phyloP scores from a whole-genome alignment of 2,888 invertebrate genomes.

The Tribolium freemani region DNA sequence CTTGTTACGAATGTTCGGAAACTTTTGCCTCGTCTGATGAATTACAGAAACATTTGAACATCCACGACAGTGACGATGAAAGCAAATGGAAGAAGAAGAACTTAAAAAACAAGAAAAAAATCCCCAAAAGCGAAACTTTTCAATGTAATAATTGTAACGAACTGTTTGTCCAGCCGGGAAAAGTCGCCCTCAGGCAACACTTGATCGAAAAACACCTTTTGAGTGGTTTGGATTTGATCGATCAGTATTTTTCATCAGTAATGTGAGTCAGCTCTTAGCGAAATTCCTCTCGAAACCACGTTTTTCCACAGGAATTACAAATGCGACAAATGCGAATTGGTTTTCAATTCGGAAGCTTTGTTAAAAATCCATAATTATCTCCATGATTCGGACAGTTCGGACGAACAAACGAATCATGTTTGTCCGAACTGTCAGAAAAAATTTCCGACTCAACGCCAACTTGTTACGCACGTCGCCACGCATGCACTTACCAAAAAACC shows the following conservation, averaged over 20 bases:
- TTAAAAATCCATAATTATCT: slow-evolving; percentile 60
- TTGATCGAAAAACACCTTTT: slow-evolving; percentile 57
- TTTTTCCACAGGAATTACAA: slow-evolving; percentile 54
- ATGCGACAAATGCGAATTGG: slow-evolving; percentile 55
- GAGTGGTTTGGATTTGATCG: slow-evolving; percentile 50
- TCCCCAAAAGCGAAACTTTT: slow-evolving; percentile 50
- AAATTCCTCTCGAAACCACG: background rate
- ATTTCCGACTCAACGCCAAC: slow-evolving; percentile 58
- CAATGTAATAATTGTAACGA: slow-evolving; percentile 62
- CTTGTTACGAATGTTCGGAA: slow-evolving; percentile 76
- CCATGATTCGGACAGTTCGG: slow-evolving; percentile 57
- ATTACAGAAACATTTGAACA: slow-evolving; percentile 74
- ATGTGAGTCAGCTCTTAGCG: slow-evolving; percentile 50
- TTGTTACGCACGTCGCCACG: slow-evolving; percentile 57
- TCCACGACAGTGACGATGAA: slow-evolving; percentile 67
- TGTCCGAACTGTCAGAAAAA: slow-evolving; percentile 61
- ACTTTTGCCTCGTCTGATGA: slow-evolving; percentile 72
- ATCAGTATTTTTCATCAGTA: slow-evolving; percentile 58
- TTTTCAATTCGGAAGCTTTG: slow-evolving; percentile 57
- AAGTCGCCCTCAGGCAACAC: slow-evolving; percentile 57
- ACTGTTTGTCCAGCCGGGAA: slow-evolving; percentile 58
- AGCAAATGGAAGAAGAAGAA: slow-evolving; percentile 58
- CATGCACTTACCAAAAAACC: slow-evolving; percentile 48
- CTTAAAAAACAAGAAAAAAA: slow-evolving; percentile 43
- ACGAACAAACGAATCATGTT: slow-evolving; percentile 56